Percentiles rank a stretch among this genome's conserved stretches.
Evolutionary conservation across 2,888 invertebrate species (phyloP).

Genomic region (Cephus pulcher): DNA sequence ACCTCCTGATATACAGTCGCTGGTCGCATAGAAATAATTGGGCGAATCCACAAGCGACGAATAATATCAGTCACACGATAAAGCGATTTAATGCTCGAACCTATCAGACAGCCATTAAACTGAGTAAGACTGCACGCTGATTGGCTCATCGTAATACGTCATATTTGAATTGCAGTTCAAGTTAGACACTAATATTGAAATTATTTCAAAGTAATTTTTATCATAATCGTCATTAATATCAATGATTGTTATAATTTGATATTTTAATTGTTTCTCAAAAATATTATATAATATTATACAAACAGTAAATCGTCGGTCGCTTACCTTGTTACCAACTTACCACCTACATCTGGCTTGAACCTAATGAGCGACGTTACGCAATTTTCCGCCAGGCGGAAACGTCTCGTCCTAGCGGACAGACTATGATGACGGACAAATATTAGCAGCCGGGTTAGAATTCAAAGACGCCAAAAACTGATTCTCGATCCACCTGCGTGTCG

Average conservation of each 20-base stretch:
- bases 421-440: constrained; percentile 10
- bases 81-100: constrained; percentile 11
- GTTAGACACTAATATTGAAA: background rate
- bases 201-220: background rate
- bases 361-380: background rate
- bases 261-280: background rate
- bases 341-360: background rate
- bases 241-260: background rate
- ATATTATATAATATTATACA: background rate
- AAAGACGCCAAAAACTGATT: constrained; percentile 11
- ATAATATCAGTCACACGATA: background rate
- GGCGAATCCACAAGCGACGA: background rate
- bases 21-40: background rate
- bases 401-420: constrained; percentile 15
- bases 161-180: background rate
- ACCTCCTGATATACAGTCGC: background rate
- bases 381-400: constrained; percentile 2
- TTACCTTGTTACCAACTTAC: background rate
- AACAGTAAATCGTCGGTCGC: background rate
- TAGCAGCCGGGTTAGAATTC: background rate
- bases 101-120: constrained; percentile 20
- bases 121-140: background rate
- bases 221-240: background rate
- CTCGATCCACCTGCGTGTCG: constrained; percentile 35
- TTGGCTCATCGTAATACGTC: background rate